Evolutionary conservation across 2,113 vertebrate genomes (phyloP), one percentile per base, ranked within the genome.

Genomic region (Neodon shergylaensis): DNA sequence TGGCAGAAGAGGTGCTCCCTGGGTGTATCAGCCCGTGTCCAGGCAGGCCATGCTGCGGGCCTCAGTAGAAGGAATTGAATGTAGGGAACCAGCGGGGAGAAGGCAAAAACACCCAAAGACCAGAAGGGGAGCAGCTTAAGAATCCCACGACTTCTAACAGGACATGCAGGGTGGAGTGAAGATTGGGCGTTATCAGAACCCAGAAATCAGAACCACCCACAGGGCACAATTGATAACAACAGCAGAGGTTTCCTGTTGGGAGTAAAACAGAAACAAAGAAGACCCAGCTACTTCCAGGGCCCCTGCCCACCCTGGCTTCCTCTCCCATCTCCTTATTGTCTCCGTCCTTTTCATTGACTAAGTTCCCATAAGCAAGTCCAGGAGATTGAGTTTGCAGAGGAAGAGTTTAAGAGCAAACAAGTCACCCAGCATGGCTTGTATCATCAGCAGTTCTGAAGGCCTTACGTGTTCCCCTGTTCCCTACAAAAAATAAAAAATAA

Each of bases 361-460:
- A 36, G 63, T 63, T 33, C 63, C 44, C 44, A 49, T 21, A 44
- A 74, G 83, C 66, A 13, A 92, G 19, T 63, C 76, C 33, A 66
- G 72, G 88, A 92, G 94, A 68, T n/a, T 28, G 73, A 88, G 39
- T 78, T 91, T 26, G 47, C 44, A 86, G 52, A 39, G 52, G 89
- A 90, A 88, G 11, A 61, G 86, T 73, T 86, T 82, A 73, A 91
- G 36, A 92, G 88, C 54, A 78, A 95, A 49, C 13, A 72, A 92
- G 88, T 76, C 47, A 72, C 54, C 42, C 36, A 68, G 52, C 8
- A 63, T 84, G 24, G 17, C 58, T 77, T 95, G 11, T 14, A 21
- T 44, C 72, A 76, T 91, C 61, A 42, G 28, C 74, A 63, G 52
- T 63, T 84, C 76, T 70, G 49, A 79, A 39, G 21, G 70, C 84